Conservation (phyloP, 2,888 invertebrate genomes). For the Orthosia gracilis region DNA sequence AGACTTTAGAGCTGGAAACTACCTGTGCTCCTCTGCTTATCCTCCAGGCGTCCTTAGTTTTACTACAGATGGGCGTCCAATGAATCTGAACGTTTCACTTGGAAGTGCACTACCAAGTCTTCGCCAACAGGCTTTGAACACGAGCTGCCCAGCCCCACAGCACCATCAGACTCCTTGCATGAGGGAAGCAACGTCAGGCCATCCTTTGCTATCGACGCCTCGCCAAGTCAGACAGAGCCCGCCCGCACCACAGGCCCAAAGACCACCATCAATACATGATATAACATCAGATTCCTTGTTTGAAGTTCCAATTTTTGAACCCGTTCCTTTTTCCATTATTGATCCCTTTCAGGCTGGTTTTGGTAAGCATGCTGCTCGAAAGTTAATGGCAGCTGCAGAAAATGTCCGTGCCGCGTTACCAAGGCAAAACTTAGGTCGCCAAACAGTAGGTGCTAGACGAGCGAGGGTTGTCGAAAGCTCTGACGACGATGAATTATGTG, state of each 20-base stretch:
- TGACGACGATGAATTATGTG: constrained; percentile 41
- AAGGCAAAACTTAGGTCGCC: background rate
- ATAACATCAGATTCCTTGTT: constrained; percentile 46
- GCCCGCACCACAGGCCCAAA: background rate
- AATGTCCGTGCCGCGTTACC: background rate
- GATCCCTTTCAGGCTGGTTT: constrained; percentile 9
- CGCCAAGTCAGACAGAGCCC: constrained; percentile 41
- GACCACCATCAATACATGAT: background rate
- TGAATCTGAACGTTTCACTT: constrained; percentile 13
- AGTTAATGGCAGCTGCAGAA: background rate
- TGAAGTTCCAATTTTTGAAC: constrained; percentile 31
- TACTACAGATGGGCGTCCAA: background rate
- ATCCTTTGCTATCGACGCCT: constrained; percentile 25
- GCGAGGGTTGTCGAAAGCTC: background rate
- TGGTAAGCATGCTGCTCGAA: background rate
- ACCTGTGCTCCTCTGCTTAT: constrained; percentile 21
- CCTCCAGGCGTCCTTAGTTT: background rate
- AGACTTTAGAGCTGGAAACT: constrained; percentile 24
- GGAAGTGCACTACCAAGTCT: background rate
- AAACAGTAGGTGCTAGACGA: background rate
- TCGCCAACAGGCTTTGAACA: constrained; percentile 1
- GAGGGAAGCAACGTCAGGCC: constrained; percentile 21
- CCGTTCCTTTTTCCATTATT: constrained; percentile 12
- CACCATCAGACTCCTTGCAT: background rate
- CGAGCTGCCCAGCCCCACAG: background rate